Base-by-base conservation (phyloP, 2,797 vertebrate genomes). In the Oreochromis grahami region DNA sequence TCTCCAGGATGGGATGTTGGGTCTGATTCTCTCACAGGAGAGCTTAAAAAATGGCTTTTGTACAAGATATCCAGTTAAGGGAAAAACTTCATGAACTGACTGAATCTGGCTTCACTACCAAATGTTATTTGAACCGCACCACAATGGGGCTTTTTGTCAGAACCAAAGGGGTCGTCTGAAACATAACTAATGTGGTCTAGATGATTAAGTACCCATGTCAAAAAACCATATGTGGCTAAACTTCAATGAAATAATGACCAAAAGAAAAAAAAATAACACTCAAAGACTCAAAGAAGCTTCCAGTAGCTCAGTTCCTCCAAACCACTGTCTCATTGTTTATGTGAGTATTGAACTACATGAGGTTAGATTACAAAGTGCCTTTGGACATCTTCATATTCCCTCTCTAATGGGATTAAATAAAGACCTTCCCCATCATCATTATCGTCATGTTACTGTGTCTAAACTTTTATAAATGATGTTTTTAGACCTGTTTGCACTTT, bases 161-260 rank as follows among this genome's bases (percentile, higher is more conserved):
- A 77, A 74, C 83, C 77, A 76, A 83, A 89, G 19, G 7, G 70
- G 9, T 77, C 76, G 19, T 77, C 52, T 55, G 3, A 52, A 84
- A 70, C 15, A 81, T 52, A 41, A 34, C 26, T 24, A 74, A 74
- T 88, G 72, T 78, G 82, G 80, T 89, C 85, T 38, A 38, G 13
- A 80, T 85, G 84, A 84, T 79, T 65, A 86, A 88, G 10, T 81
- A 29, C 51, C 32, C 58, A 65, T 81, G 56, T 83, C 38, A 82
- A 76, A 78, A 78, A 77, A 78, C 34, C 38, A 74, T 41, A 78
- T 86, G 78, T 82, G 52, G 72, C 29, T 76, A 17, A 80, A 77
- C 43, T 70, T 85, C 26, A 83, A 51, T 78, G 10, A 83, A 79
- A 88, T 63, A 78, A 79, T 58, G 21, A 80, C 52, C 24, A 79